A percentile compares a stretch with the other conserved stretches of the same genome.
Evolutionary conservation across 2,888 invertebrate species (phyloP).

Genomic region (Sicus ferrugineus): DNA sequence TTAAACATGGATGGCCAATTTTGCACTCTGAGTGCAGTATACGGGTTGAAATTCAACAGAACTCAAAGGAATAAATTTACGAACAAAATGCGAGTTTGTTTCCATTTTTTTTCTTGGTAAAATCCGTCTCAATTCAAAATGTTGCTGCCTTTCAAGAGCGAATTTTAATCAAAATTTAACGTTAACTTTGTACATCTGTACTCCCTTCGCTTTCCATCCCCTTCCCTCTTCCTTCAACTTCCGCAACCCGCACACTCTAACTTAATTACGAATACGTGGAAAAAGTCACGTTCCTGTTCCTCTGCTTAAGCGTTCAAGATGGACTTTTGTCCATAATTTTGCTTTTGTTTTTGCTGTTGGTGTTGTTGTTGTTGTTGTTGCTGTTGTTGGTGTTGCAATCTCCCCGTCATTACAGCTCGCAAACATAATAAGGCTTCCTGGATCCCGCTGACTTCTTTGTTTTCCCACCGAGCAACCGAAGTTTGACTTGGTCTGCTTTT

Average conservation of each 20-base stretch:
- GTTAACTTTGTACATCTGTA: background rate
- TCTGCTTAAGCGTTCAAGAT: conserved; percentile 6
- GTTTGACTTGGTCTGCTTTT: background rate
- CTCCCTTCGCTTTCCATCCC: background rate
- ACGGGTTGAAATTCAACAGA: no score
- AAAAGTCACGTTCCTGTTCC: conserved; percentile 23
- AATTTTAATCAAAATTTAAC: background rate
- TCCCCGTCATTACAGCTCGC: background rate
- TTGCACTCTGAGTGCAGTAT: no score
- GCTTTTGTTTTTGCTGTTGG: background rate
- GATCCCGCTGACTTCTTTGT: conserved; percentile 44
- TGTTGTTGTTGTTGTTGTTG: background rate
- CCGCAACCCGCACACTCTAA: background rate
- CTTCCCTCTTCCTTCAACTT: background rate
- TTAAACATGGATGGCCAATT: no score
- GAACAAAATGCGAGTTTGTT: background rate
- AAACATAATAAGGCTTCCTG: conserved; percentile 39
- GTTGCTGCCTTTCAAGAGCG: no score
- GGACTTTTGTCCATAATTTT: background rate
- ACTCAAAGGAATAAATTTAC: background rate
- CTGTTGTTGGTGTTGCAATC: background rate
- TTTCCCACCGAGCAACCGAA: background rate
- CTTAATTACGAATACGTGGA: conserved; percentile 26
- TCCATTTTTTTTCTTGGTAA: no score
- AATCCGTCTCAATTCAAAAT: no score